Conservation (phyloP, 2,113 vertebrate genomes). For the Hemibagrus wyckioides region DNA sequence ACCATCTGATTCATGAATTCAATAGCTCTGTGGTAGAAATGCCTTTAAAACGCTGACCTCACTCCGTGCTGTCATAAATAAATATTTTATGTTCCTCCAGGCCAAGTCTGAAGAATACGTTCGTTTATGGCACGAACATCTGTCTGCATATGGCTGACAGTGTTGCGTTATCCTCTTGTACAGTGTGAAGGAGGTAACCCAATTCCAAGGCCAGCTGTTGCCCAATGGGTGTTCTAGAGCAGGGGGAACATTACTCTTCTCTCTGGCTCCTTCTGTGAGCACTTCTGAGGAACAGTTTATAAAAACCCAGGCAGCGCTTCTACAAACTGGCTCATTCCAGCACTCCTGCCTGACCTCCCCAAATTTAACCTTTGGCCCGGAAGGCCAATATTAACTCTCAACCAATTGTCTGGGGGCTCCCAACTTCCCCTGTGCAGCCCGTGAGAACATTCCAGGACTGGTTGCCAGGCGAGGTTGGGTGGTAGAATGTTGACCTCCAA, state of each 20-base stretch:
- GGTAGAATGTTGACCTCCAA: conserved; percentile 62
- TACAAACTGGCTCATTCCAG: conserved; percentile 54
- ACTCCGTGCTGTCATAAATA: conserved; percentile 36
- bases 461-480: conserved; percentile 59
- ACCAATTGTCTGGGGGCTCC: conserved; percentile 57
- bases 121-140: conserved; percentile 54
- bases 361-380: conserved; percentile 66
- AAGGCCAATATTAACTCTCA: conserved; percentile 68
- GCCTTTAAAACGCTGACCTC: conserved; percentile 28
- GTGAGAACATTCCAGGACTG: conserved; percentile 65
- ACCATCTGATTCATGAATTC: neutral
- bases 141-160: conserved; percentile 52
- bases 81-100: conserved; percentile 42
- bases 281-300: conserved; percentile 54
- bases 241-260: conserved; percentile 54
- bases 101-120: conserved; percentile 36
- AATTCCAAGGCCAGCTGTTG: conserved; percentile 57
- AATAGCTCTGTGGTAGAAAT: neutral
- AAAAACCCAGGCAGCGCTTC: conserved; percentile 52
- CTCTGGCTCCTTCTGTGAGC: conserved; percentile 44
- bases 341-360: conserved; percentile 61
- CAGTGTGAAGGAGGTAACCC: conserved; percentile 56
- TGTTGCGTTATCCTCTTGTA: conserved; percentile 51
- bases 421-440: conserved; percentile 52
- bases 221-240: conserved; percentile 54